These are phyloP conservation scores for Heliconius sara DNA, from an alignment of 2,888 invertebrate genomes.

Conservation along the genomic window DNA sequence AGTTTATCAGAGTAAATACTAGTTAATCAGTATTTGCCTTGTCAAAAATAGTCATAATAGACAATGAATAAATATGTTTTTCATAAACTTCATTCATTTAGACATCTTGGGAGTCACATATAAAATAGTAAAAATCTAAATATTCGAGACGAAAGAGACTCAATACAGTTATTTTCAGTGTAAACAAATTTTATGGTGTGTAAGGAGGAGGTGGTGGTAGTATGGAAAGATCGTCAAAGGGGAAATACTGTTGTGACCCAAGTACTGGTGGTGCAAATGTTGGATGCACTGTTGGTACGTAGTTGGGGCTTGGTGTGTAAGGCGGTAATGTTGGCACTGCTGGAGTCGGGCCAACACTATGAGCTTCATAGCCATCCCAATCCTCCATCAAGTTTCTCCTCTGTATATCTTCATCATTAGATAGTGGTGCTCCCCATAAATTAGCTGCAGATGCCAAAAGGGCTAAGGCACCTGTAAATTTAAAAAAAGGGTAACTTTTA, in stretches of 20 bases:
- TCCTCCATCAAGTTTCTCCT: slow-evolving; percentile 85
- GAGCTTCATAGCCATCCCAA: slow-evolving; percentile 85
- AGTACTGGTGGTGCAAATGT: slow-evolving; percentile 71
- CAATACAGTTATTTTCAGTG: not conserved
- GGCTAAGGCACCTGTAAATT: slow-evolving; percentile 85
- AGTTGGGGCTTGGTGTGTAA: slow-evolving; percentile 82
- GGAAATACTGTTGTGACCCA: slow-evolving; percentile 77
- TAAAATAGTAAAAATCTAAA: slow-evolving; percentile 3
- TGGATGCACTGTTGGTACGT: slow-evolving; percentile 62
- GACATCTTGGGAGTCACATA: not conserved
- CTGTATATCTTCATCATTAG: slow-evolving; percentile 76
- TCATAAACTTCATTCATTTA: not conserved
- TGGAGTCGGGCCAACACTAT: slow-evolving; percentile 83
- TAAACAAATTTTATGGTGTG: slow-evolving; percentile 66
- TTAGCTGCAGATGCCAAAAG: slow-evolving; percentile 88
- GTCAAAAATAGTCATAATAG: not conserved
- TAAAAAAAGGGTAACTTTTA: not conserved
- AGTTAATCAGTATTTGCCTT: not conserved
- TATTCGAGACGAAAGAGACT: slow-evolving; percentile 12
- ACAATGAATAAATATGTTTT: not conserved
- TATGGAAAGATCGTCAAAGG: slow-evolving; percentile 77
- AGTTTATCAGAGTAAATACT: too few species aligned
- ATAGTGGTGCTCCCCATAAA: slow-evolving; percentile 84
- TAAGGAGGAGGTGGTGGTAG: slow-evolving; percentile 83
- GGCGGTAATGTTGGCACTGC: slow-evolving; percentile 84